Percentiles rank a stretch among this genome's conserved stretches.
phyloP scores from a whole-genome alignment of 2,113 vertebrate species.

The Cavia aperea region DNA sequence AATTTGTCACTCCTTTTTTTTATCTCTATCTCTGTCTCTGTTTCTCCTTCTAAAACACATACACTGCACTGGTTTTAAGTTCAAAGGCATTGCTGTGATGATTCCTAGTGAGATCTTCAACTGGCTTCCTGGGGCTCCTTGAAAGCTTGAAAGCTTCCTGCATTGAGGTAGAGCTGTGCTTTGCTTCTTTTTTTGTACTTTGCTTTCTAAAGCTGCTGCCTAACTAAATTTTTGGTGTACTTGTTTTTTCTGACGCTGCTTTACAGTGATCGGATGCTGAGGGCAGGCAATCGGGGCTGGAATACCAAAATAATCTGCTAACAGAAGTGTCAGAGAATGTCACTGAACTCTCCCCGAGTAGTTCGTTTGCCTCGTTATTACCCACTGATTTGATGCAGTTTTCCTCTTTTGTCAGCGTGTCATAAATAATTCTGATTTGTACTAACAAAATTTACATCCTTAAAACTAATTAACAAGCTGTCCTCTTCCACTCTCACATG shows the following conservation, averaged over 20 bases:
- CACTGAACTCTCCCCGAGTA: neutral
- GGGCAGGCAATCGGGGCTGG: neutral
- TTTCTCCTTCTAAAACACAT: neutral
- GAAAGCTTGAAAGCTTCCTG: neutral
- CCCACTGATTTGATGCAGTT: neutral
- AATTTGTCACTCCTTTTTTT: neutral
- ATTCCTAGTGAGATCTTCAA: neutral
- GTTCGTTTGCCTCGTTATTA: neutral
- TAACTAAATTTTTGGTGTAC: neutral
- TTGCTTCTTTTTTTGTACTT: neutral
- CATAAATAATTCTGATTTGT: constrained; percentile 29
- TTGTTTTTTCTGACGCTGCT: neutral
- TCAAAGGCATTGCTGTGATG: neutral
- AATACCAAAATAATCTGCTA: neutral
- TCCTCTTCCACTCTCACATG: constrained; percentile 27
- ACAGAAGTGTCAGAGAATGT: neutral
- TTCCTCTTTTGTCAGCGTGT: constrained; percentile 20
- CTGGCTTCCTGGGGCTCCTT: neutral
- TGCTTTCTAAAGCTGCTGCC: neutral
- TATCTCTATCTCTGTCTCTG: neutral
- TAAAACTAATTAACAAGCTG: constrained; percentile 48
- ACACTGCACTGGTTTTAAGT: neutral
- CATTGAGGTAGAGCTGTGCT: fast-evolving
- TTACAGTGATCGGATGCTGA: neutral
- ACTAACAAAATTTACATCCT: constrained; percentile 37